Conservation (phyloP, 2,113 vertebrate genomes). For the Semnornis frantzii region DNA sequence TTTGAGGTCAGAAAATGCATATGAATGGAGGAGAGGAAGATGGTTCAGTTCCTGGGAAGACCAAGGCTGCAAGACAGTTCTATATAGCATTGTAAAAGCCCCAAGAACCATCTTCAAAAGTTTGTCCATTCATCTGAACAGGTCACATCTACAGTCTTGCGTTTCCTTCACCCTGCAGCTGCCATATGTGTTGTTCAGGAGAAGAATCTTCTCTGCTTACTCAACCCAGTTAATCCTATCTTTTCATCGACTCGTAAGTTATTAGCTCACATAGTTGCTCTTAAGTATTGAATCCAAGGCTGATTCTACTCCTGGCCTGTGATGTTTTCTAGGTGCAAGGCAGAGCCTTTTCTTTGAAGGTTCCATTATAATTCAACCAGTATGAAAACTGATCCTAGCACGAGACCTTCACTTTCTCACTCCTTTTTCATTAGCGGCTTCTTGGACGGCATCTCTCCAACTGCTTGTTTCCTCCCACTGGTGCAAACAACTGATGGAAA, state of each 20-base stretch:
- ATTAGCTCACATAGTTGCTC: background rate
- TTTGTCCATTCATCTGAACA: background rate
- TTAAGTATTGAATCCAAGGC: background rate
- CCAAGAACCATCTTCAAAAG: background rate
- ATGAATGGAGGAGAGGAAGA: background rate
- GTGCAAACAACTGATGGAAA: background rate
- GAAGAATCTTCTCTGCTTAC: background rate
- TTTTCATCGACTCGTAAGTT: background rate
- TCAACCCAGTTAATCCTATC: background rate
- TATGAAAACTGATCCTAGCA: background rate
- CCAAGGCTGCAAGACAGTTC: background rate
- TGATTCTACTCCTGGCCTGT: background rate
- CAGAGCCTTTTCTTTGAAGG: background rate
- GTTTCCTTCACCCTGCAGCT: background rate
- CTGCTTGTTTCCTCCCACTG: background rate
- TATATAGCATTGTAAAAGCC: background rate
- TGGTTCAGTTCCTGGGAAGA: background rate
- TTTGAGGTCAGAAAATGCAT: background rate
- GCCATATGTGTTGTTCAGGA: background rate
- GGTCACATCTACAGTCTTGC: background rate
- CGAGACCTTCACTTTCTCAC: background rate
- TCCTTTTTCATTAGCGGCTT: background rate
- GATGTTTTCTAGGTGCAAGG: background rate
- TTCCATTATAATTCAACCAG: background rate
- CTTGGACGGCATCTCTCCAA: background rate